Conservation (phyloP, 2,888 invertebrate species). For the Sphecodes monilicornis region DNA sequence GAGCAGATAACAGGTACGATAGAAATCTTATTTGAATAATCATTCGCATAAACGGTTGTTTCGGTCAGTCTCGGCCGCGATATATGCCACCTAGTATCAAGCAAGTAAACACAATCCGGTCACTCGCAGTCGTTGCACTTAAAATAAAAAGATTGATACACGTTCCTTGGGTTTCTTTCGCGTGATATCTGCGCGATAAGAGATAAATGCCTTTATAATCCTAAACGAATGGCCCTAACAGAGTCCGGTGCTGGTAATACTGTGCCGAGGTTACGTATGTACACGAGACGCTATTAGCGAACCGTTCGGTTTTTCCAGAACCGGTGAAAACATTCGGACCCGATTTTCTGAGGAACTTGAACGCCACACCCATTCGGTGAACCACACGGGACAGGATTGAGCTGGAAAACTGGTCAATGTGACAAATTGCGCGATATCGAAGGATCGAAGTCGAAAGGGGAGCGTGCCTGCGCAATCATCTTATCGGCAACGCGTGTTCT, state of each 20-base stretch:
- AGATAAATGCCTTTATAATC: background rate
- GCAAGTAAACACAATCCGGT: conserved; percentile 1
- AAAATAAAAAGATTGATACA: conserved; percentile 3
- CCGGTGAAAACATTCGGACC: conserved; percentile 13
- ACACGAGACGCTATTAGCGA: background rate
- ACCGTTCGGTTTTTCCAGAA: background rate
- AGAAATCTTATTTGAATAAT: background rate
- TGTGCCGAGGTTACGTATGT: background rate
- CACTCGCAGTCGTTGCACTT: conserved; percentile 12
- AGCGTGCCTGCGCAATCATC: conserved; percentile 45
- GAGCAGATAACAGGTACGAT: background rate
- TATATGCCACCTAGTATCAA: background rate
- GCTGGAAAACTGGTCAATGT: conserved; percentile 37
- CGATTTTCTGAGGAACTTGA: conserved; percentile 44
- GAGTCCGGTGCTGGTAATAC: background rate
- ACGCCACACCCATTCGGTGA: conserved; percentile 21
- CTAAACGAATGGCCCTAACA: background rate
- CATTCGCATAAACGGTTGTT: background rate
- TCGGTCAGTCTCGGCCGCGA: background rate
- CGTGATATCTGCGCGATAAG: background rate
- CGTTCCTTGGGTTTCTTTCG: background rate
- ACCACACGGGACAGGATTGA: background rate
- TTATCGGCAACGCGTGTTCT: conserved; percentile 48
- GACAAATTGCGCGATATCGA: conserved; percentile 65
- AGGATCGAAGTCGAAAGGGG: conserved; percentile 34